Evolutionary conservation across 2,888 invertebrate species (phyloP).

Genomic region (Mystacides longicornis): DNA sequence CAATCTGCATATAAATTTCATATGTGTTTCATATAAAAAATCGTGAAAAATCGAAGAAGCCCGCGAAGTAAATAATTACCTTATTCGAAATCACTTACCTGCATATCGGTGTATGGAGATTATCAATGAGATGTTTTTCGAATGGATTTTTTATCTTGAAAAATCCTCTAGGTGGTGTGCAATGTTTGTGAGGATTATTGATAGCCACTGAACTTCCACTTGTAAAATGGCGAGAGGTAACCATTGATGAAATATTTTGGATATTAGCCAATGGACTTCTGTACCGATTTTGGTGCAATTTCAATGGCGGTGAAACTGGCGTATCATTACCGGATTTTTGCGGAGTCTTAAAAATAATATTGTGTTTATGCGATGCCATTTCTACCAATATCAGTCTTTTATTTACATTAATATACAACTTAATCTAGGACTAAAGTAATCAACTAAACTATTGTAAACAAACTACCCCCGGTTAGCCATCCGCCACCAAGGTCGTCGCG

Average conservation of each 20-base stretch:
- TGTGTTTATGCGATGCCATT: conserved; percentile 14
- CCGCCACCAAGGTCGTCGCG: not conserved
- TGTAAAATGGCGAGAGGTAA: conserved; percentile 14
- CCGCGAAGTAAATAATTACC: no score
- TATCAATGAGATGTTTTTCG: conserved; percentile 56
- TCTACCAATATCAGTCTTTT: conserved; percentile 3
- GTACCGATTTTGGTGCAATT: conserved; percentile 7
- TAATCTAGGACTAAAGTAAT: conserved; percentile 6
- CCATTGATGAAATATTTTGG: conserved; percentile 14
- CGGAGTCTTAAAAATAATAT: conserved; percentile 17
- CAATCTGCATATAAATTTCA: no score
- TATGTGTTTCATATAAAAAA: no score
- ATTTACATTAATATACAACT: conserved; percentile 15
- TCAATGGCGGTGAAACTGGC: conserved; percentile 8
- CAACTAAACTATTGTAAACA: not conserved
- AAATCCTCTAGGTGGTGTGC: conserved; percentile 18
- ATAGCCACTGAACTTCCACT: conserved; percentile 13
- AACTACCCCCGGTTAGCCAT: not conserved
- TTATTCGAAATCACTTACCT: conserved; percentile 52
- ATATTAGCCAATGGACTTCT: conserved; percentile 18
- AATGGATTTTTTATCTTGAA: conserved; percentile 55
- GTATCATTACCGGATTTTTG: conserved; percentile 7
- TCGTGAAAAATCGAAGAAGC: no score
- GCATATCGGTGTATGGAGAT: conserved; percentile 60
- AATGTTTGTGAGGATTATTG: conserved; percentile 9